Base-by-base conservation (phyloP, 1,140 invertebrate genomes). In the Pseudobourletiella spinata region DNA sequence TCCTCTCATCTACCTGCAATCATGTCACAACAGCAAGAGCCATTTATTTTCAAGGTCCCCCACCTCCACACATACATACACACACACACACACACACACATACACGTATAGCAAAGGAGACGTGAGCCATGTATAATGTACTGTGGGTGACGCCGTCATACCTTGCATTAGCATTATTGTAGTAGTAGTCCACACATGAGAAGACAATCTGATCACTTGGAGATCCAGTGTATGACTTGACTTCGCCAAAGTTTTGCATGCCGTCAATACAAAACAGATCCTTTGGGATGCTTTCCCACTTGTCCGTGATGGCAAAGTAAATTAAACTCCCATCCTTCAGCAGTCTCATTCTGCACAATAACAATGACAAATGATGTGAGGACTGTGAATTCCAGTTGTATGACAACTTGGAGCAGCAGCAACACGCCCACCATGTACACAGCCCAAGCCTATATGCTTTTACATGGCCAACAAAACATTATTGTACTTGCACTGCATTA, bases 211-310 rank as follows among this genome's bases (percentile, higher is more conserved):
- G 14, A 26, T 51, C 48, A 6, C 22, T 25, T 24, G 48, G 48
- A 6, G n/a, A 25, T 51, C 48, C 48, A 24, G 48, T 51, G 24
- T 51, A 51, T 3, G 14, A 24, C n/a, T 51, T 51, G 48, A 51
- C 22, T 51, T 51, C 48, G 6, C 48, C 48, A 51, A 51, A 51
- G 22, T 51, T 51, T 26, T 51, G 48, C 48, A 51, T 51, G 4
- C 48, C 48, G 25, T 51, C 48, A 26, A 51, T 51, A 26, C 48
- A 51, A n/a, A 51, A 51, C n/a, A 51, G 22, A 51, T 51, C 25
- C n/a, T 51, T 24, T 3, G 48, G 48, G n/a, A 51, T 51, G 14
- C 2, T 26, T 26, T 51, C 48, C 48, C 48, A 51, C 14, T 14
- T 51, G 24, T 25, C 48, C 3, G 48, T 51, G 48, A 51, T 18